phyloP scores from a whole-genome alignment of 2,113 vertebrate species.

The Poecilia latipinna region DNA sequence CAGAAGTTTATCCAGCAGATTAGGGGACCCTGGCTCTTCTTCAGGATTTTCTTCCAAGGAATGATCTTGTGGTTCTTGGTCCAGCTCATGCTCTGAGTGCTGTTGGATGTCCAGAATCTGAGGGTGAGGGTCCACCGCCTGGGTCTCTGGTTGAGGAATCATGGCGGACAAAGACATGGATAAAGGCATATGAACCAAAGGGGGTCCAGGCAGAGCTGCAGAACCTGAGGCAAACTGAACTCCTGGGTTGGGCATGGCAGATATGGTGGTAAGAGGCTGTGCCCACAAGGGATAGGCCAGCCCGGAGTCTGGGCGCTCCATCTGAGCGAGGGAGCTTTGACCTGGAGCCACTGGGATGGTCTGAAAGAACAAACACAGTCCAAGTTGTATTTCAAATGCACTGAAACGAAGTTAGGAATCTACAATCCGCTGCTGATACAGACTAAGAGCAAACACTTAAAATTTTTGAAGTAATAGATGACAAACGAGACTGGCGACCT shows the following conservation, averaged over 20 bases:
- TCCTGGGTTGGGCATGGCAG: constrained; percentile 70
- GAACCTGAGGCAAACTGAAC: constrained; percentile 84
- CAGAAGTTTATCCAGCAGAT: constrained; percentile 91
- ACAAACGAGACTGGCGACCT: too few relatives aligned
- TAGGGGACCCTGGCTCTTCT: constrained; percentile 61
- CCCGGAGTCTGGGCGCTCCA: constrained; percentile 86
- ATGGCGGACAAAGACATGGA: constrained; percentile 71
- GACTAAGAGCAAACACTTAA: too few relatives aligned
- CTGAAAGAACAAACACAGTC: constrained; percentile 70
- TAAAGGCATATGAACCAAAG: constrained; percentile 86
- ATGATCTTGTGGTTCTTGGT: constrained; percentile 75
- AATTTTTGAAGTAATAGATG: too few relatives aligned
- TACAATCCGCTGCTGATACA: too few relatives aligned
- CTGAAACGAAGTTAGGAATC: too few relatives aligned
- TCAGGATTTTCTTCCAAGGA: constrained; percentile 63
- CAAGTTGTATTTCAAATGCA: not conserved
- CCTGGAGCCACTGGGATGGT: constrained; percentile 76
- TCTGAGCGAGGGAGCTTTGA: constrained; percentile 77
- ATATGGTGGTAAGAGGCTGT: constrained; percentile 86
- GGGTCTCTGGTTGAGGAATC: constrained; percentile 82
- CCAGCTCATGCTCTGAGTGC: constrained; percentile 39
- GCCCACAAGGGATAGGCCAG: constrained; percentile 91
- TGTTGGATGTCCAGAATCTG: constrained; percentile 77
- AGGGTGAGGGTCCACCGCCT: constrained; percentile 75
- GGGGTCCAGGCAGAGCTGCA: constrained; percentile 76